Conservation (phyloP, 2,113 vertebrate species). For the Sardina pilchardus region DNA sequence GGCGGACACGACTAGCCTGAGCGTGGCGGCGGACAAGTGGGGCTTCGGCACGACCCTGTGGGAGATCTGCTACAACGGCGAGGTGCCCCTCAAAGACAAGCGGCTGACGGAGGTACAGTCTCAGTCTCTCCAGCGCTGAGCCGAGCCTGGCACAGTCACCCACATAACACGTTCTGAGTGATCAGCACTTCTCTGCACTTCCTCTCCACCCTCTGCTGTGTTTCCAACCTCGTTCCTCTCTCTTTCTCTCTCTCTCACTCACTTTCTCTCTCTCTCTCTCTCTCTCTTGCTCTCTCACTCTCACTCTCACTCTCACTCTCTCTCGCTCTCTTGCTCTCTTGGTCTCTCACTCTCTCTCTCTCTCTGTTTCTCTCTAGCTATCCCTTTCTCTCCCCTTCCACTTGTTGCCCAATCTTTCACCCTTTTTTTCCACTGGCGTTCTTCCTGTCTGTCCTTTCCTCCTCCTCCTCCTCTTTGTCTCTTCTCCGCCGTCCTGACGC, state of each 20-base stretch:
- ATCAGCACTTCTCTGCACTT: background rate
- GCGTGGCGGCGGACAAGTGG: constrained; percentile 94
- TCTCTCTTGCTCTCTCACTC: too few relatives aligned
- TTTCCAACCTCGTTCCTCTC: background rate
- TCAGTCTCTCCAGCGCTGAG: background rate
- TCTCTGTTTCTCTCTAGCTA: too few relatives aligned
- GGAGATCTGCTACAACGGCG: constrained; percentile 98
- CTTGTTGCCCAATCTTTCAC: background rate
- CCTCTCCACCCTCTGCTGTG: background rate
- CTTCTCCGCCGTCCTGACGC: background rate
- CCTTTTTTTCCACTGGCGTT: background rate
- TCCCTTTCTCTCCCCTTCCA: too few relatives aligned
- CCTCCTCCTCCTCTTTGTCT: constrained; percentile 23
- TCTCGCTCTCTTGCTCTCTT: too few relatives aligned
- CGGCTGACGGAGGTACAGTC: constrained; percentile 86
- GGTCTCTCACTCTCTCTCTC: too few relatives aligned
- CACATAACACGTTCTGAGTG: background rate
- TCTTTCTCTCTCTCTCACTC: background rate
- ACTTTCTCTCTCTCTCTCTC: background rate
- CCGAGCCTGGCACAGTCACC: background rate
- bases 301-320: too few relatives aligned
- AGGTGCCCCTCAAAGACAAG: constrained; percentile 93
- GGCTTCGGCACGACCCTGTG: constrained; percentile 96
- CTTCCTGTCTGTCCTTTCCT: background rate
- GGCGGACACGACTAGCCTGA: constrained; percentile 79